phyloP scores from a whole-genome alignment of 1,140 invertebrate species.

The Drosophila navojoa region DNA sequence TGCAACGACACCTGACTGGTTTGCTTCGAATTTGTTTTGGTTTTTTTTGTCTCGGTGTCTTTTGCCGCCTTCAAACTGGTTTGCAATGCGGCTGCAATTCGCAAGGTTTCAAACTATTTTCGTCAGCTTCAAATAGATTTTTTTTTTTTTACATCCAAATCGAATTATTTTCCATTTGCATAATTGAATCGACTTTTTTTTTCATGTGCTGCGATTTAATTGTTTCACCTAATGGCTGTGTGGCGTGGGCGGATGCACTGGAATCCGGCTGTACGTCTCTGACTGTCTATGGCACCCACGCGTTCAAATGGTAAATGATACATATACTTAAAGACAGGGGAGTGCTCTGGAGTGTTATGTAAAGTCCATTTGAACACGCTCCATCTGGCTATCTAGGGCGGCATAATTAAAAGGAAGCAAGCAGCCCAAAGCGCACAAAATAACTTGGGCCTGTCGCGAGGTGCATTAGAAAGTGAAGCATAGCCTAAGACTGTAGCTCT shows the following conservation, averaged over 20 bases:
- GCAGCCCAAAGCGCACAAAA: not conserved
- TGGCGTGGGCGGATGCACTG: slow-evolving; percentile 33
- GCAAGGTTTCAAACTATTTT: slow-evolving; percentile 17
- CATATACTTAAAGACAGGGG: not conserved
- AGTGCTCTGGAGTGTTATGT: slow-evolving; percentile 31
- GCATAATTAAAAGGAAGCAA: slow-evolving; percentile 32
- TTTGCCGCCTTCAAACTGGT: slow-evolving; percentile 33
- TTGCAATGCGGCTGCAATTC: slow-evolving; percentile 38
- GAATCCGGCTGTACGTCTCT: slow-evolving; percentile 21
- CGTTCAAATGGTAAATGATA: not conserved
- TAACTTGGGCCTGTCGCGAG: too few relatives aligned
- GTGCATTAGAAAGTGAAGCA: too few relatives aligned
- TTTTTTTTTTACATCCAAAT: slow-evolving; percentile 11
- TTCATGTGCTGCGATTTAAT: slow-evolving; percentile 49
- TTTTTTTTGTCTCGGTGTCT: not conserved
- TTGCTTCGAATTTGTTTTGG: slow-evolving; percentile 14
- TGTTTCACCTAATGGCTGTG: slow-evolving; percentile 52
- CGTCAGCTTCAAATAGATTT: not conserved
- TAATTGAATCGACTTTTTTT: slow-evolving; percentile 41
- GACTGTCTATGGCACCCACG: slow-evolving; percentile 25
- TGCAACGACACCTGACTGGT: slow-evolving; percentile 41
- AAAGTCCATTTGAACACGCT: slow-evolving; percentile 27
- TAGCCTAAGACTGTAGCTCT: too few relatives aligned
- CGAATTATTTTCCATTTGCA: slow-evolving; percentile 47
- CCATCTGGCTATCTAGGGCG: slow-evolving; percentile 18